These are phyloP conservation scores for Plotosus lineatus DNA, from an alignment of 2,113 vertebrate species.

Conservation along the genomic window DNA sequence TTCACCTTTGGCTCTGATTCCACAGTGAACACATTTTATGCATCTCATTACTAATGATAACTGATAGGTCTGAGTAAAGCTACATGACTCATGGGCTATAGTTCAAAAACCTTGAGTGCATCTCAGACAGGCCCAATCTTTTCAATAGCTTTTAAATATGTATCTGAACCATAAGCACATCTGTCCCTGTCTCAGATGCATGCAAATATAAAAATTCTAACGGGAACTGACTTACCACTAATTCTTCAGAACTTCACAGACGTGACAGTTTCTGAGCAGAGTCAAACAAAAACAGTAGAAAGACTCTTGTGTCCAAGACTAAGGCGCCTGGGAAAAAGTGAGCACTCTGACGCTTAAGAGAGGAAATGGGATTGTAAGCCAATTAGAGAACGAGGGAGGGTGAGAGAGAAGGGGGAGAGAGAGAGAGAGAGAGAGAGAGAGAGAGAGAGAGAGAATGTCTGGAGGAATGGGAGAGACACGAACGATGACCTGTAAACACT, in stretches of 20 bases:
- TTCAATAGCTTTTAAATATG: neutral
- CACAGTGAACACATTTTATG: no score
- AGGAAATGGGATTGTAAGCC: conserved; percentile 66
- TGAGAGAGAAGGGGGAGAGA: neutral
- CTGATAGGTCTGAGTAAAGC: neutral
- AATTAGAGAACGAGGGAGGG: conserved; percentile 64
- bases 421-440: conserved; percentile 20
- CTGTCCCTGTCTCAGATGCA: neutral
- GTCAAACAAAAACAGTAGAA: conserved; percentile 47
- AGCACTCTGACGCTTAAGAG: conserved; percentile 49
- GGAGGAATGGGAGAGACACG: neutral
- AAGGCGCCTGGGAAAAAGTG: conserved; percentile 57
- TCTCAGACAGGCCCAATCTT: neutral
- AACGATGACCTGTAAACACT: conserved; percentile 23
- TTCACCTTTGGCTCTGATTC: no score
- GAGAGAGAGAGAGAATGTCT: conserved; percentile 19
- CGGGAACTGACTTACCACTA: conserved; percentile 40
- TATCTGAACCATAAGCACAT: neutral
- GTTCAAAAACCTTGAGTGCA: neutral
- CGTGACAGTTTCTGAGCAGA: conserved; percentile 41
- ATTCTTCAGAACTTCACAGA: conserved; percentile 34
- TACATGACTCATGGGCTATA: neutral
- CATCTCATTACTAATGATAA: neutral
- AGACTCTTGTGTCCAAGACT: conserved; percentile 49
- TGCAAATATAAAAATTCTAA: neutral